Conservation (phyloP, 2,797 vertebrate species). For the Sparidentex hasta region DNA sequence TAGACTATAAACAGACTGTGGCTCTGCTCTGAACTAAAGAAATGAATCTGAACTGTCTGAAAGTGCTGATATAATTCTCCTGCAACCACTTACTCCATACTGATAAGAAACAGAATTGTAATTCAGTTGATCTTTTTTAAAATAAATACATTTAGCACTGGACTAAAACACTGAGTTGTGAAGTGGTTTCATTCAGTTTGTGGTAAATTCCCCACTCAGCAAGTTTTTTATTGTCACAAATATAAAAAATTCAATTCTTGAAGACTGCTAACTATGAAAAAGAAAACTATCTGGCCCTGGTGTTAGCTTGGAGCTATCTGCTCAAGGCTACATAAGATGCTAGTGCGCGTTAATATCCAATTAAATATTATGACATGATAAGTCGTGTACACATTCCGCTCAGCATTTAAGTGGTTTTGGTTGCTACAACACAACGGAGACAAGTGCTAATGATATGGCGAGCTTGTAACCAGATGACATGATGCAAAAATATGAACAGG, state of each 20-base stretch:
- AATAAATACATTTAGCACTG: background rate
- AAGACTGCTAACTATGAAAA: background rate
- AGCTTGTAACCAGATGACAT: too few species aligned
- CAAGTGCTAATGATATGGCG: too few species aligned
- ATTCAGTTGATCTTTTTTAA: background rate
- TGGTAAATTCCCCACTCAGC: background rate
- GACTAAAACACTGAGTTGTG: background rate
- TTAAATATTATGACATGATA: too few species aligned
- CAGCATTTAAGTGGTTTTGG: too few species aligned
- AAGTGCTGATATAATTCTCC: conserved; percentile 32
- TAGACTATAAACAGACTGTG: conserved; percentile 71
- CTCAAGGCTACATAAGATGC: background rate
- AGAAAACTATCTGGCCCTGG: background rate
- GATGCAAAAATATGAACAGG: too few species aligned
- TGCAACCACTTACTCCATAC: background rate
- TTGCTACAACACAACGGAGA: too few species aligned
- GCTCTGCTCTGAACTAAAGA: conserved; percentile 53
- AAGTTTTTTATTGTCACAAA: background rate
- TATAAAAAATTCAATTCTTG: background rate
- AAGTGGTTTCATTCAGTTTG: background rate
- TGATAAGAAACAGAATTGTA: background rate
- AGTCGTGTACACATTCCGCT: too few species aligned
- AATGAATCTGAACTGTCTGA: conserved; percentile 8
- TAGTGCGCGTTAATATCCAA: background rate
- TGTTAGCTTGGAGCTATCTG: background rate